Evolutionary conservation across 2,797 vertebrate species (phyloP), one percentile per base, ranked within the genome.

Genomic region (Falco cherrug): DNA sequence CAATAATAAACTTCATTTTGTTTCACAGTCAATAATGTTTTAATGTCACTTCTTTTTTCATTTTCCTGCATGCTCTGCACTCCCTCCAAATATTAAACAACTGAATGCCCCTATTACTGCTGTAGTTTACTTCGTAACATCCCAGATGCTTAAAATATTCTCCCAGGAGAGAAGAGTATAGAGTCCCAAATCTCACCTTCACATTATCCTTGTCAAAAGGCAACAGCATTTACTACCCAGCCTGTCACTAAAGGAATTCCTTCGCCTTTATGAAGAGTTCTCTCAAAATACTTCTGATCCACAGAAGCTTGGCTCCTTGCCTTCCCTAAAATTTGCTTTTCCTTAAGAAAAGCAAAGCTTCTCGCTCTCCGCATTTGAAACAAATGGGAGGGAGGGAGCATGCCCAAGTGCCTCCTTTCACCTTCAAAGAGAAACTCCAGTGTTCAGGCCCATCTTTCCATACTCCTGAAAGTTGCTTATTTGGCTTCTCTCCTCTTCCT

Each of bases 21-120:
- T 86, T 96, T 92, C 90, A 92, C 84, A 96, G 89, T 93, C 95
- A 91, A 75, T 90, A 94, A 89, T 51, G 35, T 92, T 96, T 96
- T 96, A 92, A 91, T 94, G 87, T 79, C 74, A 63, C 39, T 89
- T 78, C 48, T 89, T 83, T 84, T 76, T 86, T 83, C 5, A 8
- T 78, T 78, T 81, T 86, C 51, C 93, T 88, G 65, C 63, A 73
- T 39, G 65, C 76, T 91, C 82, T 76, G 92, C 54, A 4, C 86
- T 93, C 69, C 37, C 33, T 86, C 81, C 69, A 51, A 80, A 51
- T 86, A 93, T 63, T 91, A 80, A 97, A 85, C 69, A 96, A 65
- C 69, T 39, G 87, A 93, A 92, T 31, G 65, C 35, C 31, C 54
- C 76, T 56, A 65, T 87, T 96, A 84, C 88, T 94, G 61, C 84